A percentile compares a stretch with the other conserved stretches of the same genome.
These are phyloP conservation scores for Apostichopus leukothele DNA, from an alignment of 53 echinoderm and acorn worm genomes.

Conservation along the genomic window DNA sequence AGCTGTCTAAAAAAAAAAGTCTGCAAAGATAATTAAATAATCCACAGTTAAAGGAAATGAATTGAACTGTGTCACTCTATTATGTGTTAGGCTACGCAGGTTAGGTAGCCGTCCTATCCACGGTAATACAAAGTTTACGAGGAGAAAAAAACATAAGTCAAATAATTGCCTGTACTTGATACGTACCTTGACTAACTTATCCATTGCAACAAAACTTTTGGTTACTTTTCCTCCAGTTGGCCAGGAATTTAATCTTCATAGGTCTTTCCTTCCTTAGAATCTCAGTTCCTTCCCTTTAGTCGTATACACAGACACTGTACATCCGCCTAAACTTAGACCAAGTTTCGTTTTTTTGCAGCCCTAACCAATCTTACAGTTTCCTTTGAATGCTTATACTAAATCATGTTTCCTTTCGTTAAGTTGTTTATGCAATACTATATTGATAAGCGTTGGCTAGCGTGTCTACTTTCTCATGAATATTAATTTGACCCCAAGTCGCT, in stretches of 20 bases:
- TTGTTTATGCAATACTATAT: conserved; percentile 40
- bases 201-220: conserved; percentile 37
- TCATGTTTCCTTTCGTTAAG: conserved; percentile 37
- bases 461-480: conserved; percentile 41
- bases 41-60: too few relatives aligned
- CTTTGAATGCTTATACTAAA: conserved; percentile 23
- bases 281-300: conserved; percentile 44
- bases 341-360: conserved; percentile 32
- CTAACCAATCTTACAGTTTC: conserved; percentile 39
- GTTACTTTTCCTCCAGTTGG: conserved; percentile 45
- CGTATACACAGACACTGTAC: conserved; percentile 37
- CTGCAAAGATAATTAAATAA: too few relatives aligned
- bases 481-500: not conserved
- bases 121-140: not conserved
- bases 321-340: conserved; percentile 39
- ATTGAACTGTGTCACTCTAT: too few relatives aligned
- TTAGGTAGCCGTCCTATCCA: not conserved
- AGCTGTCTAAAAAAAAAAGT: too few relatives aligned
- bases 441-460: conserved; percentile 13
- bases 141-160: not conserved
- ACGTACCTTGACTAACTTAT: conserved; percentile 52
- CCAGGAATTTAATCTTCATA: conserved; percentile 49
- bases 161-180: conserved; percentile 19
- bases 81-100: not conserved
- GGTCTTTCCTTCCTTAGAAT: conserved; percentile 47